Percentiles rank a stretch among this genome's conserved stretches.
phyloP scores from a whole-genome alignment of 2,888 invertebrate species.

The Pandemis cinnamomeana region DNA sequence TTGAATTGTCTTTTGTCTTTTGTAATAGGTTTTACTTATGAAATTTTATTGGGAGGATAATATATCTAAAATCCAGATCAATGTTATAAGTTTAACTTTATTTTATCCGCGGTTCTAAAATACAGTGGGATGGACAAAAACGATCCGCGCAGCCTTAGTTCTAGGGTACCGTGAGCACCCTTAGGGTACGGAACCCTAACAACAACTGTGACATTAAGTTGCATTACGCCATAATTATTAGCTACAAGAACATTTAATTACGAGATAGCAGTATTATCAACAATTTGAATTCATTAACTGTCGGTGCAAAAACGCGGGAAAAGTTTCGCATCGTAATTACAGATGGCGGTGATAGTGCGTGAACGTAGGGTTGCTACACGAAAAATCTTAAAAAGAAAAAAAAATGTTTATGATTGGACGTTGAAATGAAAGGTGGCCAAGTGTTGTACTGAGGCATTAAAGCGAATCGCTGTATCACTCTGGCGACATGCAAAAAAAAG shows the following conservation, averaged over 20 bases:
- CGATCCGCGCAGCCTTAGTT: neutral
- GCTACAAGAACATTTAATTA: slow-evolving; percentile 32
- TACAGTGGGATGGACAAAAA: neutral
- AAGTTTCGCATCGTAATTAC: slow-evolving; percentile 40
- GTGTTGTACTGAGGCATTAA: too few relatives aligned
- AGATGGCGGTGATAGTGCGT: slow-evolving; percentile 42
- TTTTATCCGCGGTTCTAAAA: too few relatives aligned
- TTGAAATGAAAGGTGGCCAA: too few relatives aligned
- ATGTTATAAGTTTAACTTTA: too few relatives aligned
- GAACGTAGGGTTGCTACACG: slow-evolving; percentile 28
- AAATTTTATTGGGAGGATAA: too few relatives aligned
- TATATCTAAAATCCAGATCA: too few relatives aligned
- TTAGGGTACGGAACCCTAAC: slow-evolving; percentile 20
- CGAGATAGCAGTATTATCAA: slow-evolving; percentile 27
- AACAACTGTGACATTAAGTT: slow-evolving; percentile 6
- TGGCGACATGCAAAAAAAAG: too few relatives aligned
- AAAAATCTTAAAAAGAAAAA: neutral
- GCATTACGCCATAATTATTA: slow-evolving; percentile 21
- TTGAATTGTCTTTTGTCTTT: too few relatives aligned
- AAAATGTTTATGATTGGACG: neutral
- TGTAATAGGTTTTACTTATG: too few relatives aligned
- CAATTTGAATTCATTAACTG: slow-evolving; percentile 41
- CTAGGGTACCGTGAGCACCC: too few relatives aligned
- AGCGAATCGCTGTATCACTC: too few relatives aligned
- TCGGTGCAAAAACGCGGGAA: slow-evolving; percentile 39